phyloP scores from a whole-genome alignment of 2,113 vertebrate species.

The Amia ocellicauda region DNA sequence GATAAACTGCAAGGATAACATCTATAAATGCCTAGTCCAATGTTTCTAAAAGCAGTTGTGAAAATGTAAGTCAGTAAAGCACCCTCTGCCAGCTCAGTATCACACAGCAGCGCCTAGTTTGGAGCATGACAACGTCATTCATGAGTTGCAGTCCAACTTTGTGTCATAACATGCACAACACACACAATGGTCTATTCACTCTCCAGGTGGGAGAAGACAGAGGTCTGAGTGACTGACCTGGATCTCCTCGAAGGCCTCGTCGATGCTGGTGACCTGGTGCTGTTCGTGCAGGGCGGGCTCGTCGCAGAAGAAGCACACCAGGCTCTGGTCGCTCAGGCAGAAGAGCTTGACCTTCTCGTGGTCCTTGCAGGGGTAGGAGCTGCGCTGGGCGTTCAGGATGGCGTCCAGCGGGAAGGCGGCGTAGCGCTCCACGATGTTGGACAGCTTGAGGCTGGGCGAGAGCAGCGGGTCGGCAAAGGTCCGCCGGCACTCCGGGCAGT shows the following conservation, averaged over 20 bases:
- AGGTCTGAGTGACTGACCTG: conserved; percentile 77
- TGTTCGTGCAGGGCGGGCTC: conserved; percentile 90
- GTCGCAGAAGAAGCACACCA: conserved; percentile 97
- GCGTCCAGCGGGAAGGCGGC: conserved; percentile 92
- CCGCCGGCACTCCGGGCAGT: conserved; percentile 93
- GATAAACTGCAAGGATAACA: no score
- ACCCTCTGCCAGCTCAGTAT: no score
- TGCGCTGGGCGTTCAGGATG: conserved; percentile 86
- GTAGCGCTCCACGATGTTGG: conserved; percentile 97
- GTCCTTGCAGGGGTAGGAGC: conserved; percentile 90
- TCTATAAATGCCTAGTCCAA: no score
- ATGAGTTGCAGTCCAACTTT: no score
- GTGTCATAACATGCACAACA: no score
- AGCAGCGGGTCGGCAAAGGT: conserved; percentile 85
- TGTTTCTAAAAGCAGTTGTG: no score
- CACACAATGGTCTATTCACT: no score
- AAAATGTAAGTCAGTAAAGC: no score
- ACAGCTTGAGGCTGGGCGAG: conserved; percentile 92
- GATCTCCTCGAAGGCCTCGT: conserved; percentile 93
- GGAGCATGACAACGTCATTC: no score
- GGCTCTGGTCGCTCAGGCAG: conserved; percentile 89
- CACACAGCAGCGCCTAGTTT: no score
- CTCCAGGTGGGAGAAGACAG: no score
- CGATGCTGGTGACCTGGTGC: conserved; percentile 93
- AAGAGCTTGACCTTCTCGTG: conserved; percentile 98